Evolutionary conservation across 2,888 invertebrate genomes (phyloP), one percentile per base, ranked within the genome.

Genomic region (Drosophila infuscata): DNA sequence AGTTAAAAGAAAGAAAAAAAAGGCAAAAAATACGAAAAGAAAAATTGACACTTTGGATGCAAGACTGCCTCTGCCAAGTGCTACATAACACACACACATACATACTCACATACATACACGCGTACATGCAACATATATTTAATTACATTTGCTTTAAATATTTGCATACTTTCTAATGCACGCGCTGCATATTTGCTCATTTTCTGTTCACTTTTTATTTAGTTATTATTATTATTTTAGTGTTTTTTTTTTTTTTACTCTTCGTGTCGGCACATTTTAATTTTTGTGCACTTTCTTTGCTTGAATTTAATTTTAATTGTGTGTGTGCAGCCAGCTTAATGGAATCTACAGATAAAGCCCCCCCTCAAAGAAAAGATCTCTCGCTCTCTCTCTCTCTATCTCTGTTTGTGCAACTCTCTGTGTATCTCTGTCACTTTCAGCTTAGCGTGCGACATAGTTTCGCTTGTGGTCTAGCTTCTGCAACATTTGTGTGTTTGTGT

Each of bases 101-200:
- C 29, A n/a, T n/a, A n/a, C n/a, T n/a, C n/a, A 35, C 20, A 43
- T 36, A 51, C 32, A 53, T 32, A 68, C 41, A 59, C 2, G 36
- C 17, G 17, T 60, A 52, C 35, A 53, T 46, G 25, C 12, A 36
- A 53, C 49, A 60, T 78, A 74, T 80, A 89, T 88, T 89, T 89
- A 88, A 87, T 89, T 89, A 88, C 81, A 68, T 76, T 74, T 79
- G 79, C 71, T 70, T 76, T 51, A 79, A 84, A 84, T 87, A 87
- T 86, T 87, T 87, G 89, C 89, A 87, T 89, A 87, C 87, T 87
- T 87, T 87, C 87, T 85, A 87, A 87, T 89, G 81, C 74, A 67
- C 77, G 51, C 68, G 70, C 38, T 67, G 68, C 69, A 62, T 74
- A 78, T 86, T 77, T 76, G 49, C 66, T 66, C 25, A 25, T 46